Evolutionary conservation across 2,113 vertebrate genomes (phyloP).

Genomic region (Sylvietta virens): DNA sequence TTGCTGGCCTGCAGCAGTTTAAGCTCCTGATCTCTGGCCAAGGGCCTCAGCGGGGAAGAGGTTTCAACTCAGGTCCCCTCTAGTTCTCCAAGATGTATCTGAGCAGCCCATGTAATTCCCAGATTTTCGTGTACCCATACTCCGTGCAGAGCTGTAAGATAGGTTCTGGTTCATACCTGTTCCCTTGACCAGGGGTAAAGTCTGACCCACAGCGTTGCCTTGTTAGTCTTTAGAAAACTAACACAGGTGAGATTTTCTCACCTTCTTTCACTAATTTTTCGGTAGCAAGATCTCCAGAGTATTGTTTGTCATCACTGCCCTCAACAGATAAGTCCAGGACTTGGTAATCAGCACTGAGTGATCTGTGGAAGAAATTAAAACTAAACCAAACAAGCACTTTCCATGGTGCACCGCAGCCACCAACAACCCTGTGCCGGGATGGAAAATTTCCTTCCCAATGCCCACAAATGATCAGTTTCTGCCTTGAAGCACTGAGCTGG

Average conservation of each 20-base stretch:
- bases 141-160: background rate
- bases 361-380: background rate
- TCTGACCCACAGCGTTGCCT: background rate
- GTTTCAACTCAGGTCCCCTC: background rate
- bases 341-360: background rate
- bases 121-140: background rate
- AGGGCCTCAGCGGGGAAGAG: background rate
- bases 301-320: background rate
- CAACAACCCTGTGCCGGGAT: background rate
- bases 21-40: background rate
- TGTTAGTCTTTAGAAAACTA: background rate
- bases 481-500: constrained; percentile 12
- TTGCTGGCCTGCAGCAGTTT: background rate
- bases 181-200: background rate
- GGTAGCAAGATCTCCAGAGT: background rate
- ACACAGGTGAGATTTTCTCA: background rate
- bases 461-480: background rate
- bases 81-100: background rate
- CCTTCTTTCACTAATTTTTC: background rate
- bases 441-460: background rate
- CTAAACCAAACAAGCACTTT: background rate
- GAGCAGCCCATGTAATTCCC: background rate
- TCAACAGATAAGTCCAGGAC: background rate
- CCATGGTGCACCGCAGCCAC: background rate
- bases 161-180: background rate